A percentile compares a stretch with the other conserved stretches of the same genome.
These are phyloP conservation scores for Protula sp. DNA, from an alignment of 2,888 invertebrate genomes.

Conservation along the genomic window DNA sequence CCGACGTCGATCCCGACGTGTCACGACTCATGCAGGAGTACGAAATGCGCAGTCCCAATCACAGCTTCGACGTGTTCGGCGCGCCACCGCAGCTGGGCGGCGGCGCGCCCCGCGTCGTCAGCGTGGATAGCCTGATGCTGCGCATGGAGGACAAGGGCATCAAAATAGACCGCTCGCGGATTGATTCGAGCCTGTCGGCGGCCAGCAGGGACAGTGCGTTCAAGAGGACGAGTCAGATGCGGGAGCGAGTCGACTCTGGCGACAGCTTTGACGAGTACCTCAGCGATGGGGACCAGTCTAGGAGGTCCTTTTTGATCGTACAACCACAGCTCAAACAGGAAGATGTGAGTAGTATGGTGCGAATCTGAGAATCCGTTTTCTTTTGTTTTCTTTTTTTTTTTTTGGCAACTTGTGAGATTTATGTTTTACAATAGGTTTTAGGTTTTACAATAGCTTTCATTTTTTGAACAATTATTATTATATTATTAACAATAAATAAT, in stretches of 20 bases:
- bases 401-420: too few relatives aligned
- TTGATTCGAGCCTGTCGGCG: background rate
- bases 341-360: slow-evolving; percentile 19
- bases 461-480: too few relatives aligned
- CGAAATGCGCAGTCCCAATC: slow-evolving; percentile 19
- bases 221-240: background rate
- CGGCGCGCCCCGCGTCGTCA: background rate
- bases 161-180: background rate
- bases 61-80: slow-evolving; percentile 14
- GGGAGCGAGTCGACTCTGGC: background rate
- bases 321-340: slow-evolving; percentile 18
- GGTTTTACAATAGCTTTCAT: too few relatives aligned
- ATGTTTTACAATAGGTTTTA: too few relatives aligned
- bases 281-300: background rate
- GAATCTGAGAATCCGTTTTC: too few relatives aligned
- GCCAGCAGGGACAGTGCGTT: background rate
- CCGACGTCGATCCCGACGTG: slow-evolving; percentile 25
- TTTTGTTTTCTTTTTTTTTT: too few relatives aligned
- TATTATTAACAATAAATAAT: too few relatives aligned
- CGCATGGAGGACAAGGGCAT: background rate
- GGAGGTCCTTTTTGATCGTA: slow-evolving; percentile 14
- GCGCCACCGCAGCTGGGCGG: background rate
- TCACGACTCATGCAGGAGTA: slow-evolving; percentile 23
- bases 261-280: background rate
- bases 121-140: background rate